A percentile compares a stretch with the other conserved stretches of the same genome.
These are phyloP conservation scores for Cottoperca gobio DNA, from an alignment of 2,797 vertebrate species.

Conservation along the genomic window DNA sequence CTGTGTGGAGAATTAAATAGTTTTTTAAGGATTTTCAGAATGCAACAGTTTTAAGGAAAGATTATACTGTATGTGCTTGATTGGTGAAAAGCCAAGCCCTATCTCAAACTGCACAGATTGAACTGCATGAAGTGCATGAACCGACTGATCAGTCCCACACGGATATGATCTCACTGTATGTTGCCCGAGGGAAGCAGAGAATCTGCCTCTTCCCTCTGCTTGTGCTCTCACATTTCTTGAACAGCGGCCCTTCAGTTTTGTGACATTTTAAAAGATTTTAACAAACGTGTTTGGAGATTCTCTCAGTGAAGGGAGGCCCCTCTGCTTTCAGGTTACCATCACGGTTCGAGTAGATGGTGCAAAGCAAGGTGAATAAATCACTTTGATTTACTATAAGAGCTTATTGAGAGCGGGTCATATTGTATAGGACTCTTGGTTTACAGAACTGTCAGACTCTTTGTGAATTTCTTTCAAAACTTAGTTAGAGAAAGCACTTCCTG, in stretches of 20 bases:
- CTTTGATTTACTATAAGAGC: slow-evolving; percentile 13
- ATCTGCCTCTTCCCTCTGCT: slow-evolving; percentile 10
- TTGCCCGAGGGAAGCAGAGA: not conserved
- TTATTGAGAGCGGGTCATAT: slow-evolving; percentile 11
- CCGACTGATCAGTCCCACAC: slow-evolving; percentile 4
- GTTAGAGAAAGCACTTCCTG: not conserved
- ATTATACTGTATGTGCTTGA: not conserved
- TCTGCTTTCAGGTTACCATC: slow-evolving; percentile 3
- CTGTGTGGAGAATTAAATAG: not conserved
- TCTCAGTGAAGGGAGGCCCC: not conserved
- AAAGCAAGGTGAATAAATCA: slow-evolving; percentile 9
- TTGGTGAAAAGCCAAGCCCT: slow-evolving; percentile 16
- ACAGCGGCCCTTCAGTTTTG: not conserved
- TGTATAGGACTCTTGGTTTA: slow-evolving; percentile 2
- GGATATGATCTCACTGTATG: slow-evolving; percentile 8
- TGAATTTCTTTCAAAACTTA: not conserved
- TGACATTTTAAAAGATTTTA: not conserved
- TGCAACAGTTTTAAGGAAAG: slow-evolving; percentile 5
- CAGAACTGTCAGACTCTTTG: slow-evolving; percentile 6
- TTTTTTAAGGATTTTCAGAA: slow-evolving; percentile 31
- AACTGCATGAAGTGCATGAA: slow-evolving; percentile 8
- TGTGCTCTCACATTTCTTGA: slow-evolving; percentile 23
- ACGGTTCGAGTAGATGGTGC: not conserved
- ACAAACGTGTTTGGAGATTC: not conserved
- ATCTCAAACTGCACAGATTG: slow-evolving; percentile 19